Conservation (phyloP, 1,140 invertebrate species). For the honey bee (Apis mellifera) region DNA sequence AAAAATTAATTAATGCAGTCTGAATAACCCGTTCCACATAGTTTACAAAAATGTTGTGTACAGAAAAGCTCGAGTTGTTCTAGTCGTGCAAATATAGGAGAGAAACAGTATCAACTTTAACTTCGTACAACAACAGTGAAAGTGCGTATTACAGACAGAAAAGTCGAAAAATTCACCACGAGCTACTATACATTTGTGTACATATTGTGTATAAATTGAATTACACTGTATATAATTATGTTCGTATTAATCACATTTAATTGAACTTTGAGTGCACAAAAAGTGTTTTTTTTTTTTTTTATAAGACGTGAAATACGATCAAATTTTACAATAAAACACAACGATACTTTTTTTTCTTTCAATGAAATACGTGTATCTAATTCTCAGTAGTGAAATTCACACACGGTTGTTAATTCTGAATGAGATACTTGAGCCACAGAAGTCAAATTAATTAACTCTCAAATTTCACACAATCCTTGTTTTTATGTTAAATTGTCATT, state of each 20-base stretch:
- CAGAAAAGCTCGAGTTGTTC: slow-evolving; percentile 22
- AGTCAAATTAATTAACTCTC: no score
- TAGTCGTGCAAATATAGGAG: slow-evolving; percentile 54
- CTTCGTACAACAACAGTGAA: not conserved
- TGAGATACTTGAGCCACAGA: not conserved
- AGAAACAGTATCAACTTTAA: slow-evolving; percentile 6
- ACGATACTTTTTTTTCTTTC: not conserved
- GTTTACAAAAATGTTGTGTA: not conserved
- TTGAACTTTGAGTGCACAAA: not conserved
- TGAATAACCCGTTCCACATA: slow-evolving; percentile 43
- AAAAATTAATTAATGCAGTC: not conserved
- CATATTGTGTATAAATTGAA: not conserved
- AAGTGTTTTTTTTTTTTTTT: not conserved
- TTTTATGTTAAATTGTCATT: no score
- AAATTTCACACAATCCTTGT: no score
- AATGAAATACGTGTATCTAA: slow-evolving; percentile 8
- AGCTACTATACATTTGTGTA: not conserved
- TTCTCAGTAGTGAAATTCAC: slow-evolving; percentile 51
- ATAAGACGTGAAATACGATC: not conserved
- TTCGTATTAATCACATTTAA: not conserved
- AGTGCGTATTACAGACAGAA: slow-evolving; percentile 3
- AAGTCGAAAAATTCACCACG: not conserved
- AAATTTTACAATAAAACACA: slow-evolving; percentile 1
- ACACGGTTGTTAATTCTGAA: slow-evolving; percentile 9
- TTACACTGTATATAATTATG: not conserved